Percentiles rank a stretch among this genome's conserved stretches.
Conservation (phyloP, 1,140 invertebrate genomes). For the Calliphora vicina region DNA sequence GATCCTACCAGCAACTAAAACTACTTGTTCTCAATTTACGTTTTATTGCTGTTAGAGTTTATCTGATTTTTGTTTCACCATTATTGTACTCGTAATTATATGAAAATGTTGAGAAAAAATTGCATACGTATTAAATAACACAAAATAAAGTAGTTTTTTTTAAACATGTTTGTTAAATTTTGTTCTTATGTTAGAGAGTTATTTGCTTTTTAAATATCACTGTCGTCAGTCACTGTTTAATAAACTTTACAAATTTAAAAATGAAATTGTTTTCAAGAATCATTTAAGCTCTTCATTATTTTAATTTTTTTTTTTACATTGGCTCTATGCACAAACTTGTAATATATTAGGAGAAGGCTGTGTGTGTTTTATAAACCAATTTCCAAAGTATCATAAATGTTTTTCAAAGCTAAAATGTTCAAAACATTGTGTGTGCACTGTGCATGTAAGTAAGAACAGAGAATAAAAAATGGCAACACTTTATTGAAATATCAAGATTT, state of each 20-base stretch:
- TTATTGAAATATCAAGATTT: conserved; percentile 11
- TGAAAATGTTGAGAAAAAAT: not conserved
- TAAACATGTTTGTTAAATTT: not conserved
- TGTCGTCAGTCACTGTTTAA: too few species aligned
- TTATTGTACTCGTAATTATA: not conserved
- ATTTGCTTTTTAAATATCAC: too few species aligned
- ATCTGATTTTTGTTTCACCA: not conserved
- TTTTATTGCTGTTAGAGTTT: not conserved
- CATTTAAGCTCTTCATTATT: too few species aligned
- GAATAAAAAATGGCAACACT: not conserved
- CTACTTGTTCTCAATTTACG: not conserved
- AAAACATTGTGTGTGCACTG: not conserved
- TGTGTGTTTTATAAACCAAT: too few species aligned
- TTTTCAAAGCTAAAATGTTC: not conserved
- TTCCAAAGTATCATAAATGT: not conserved
- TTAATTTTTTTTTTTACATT: too few species aligned
- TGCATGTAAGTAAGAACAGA: too few species aligned
- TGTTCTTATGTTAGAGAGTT: not conserved
- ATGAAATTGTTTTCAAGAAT: too few species aligned
- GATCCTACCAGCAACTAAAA: not conserved
- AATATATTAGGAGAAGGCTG: too few species aligned
- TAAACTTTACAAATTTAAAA: too few species aligned
- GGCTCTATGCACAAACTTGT: too few species aligned
- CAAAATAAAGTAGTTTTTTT: not conserved
- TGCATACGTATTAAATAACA: not conserved